These are phyloP conservation scores for Gisinianus flammeolus DNA, from an alignment of 2,888 invertebrate species.

Conservation along the genomic window DNA sequence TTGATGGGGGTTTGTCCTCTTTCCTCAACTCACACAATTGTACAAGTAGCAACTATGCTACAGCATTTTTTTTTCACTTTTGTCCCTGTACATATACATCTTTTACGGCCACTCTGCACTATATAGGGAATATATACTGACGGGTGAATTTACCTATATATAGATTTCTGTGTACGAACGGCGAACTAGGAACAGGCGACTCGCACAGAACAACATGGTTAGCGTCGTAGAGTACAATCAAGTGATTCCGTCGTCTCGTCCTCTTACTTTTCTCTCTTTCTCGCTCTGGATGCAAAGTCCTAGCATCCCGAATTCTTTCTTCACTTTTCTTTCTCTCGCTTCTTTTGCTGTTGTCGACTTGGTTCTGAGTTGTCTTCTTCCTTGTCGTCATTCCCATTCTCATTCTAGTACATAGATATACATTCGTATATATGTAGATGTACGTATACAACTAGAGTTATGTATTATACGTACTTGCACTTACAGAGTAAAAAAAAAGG, in stretches of 20 bases:
- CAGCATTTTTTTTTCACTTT: background rate
- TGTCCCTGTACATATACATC: background rate
- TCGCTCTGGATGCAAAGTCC: background rate
- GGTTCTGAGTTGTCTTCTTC: background rate
- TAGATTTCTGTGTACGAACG: background rate
- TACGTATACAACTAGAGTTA: background rate
- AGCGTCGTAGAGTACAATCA: conserved; percentile 32
- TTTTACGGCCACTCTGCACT: background rate
- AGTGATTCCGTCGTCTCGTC: conserved; percentile 27
- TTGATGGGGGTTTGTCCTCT: conserved; percentile 26
- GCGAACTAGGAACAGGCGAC: background rate
- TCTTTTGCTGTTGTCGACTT: background rate
- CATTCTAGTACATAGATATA: background rate
- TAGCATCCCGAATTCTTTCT: background rate
- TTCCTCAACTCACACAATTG: conserved; percentile 1
- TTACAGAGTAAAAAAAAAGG: too few relatives aligned
- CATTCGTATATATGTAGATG: background rate
- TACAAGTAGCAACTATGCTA: too few relatives aligned
- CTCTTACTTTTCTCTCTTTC: background rate
- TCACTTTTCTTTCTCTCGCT: background rate
- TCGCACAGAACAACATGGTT: conserved; percentile 5
- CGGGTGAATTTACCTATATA: background rate
- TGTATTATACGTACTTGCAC: background rate
- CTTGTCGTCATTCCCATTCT: background rate
- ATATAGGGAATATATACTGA: background rate